These are phyloP conservation scores for Clostera curtula DNA, from an alignment of 2,888 invertebrate genomes.

Conservation along the genomic window DNA sequence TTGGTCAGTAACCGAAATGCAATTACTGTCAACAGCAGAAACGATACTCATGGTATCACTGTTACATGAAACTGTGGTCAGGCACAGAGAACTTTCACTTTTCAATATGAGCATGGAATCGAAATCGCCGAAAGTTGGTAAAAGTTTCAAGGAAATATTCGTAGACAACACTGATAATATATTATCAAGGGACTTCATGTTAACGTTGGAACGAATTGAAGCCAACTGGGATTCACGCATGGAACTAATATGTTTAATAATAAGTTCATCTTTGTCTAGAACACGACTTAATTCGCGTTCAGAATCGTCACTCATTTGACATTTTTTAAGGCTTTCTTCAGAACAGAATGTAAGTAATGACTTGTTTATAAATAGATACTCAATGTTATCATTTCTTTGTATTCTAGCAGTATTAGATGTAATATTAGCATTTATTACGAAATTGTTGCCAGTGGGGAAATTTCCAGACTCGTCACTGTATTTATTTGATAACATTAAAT, in stretches of 20 bases:
- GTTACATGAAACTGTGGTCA: conserved; percentile 15
- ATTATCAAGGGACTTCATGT: too few species aligned
- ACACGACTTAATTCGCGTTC: too few species aligned
- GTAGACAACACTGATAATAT: too few species aligned
- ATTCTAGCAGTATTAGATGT: too few species aligned
- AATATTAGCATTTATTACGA: too few species aligned
- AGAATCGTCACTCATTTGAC: not conserved
- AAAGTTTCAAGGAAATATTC: too few species aligned
- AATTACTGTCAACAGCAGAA: conserved; percentile 20
- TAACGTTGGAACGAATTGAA: too few species aligned
- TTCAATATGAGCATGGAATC: conserved; percentile 23
- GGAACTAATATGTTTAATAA: too few species aligned
- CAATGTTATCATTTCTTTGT: not conserved
- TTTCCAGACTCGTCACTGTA: too few species aligned
- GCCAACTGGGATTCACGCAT: too few species aligned
- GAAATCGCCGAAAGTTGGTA: not conserved
- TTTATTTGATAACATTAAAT: too few species aligned
- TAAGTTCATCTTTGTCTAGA: too few species aligned
- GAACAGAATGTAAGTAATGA: not conserved
- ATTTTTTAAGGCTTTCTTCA: not conserved
- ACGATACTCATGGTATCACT: conserved; percentile 22
- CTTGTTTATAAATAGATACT: not conserved
- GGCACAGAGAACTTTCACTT: conserved; percentile 30
- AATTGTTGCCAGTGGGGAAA: not conserved
- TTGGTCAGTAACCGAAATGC: conserved; percentile 18